Evolutionary conservation across 2,113 vertebrate species (phyloP).

Genomic region (Hippolais icterina): DNA sequence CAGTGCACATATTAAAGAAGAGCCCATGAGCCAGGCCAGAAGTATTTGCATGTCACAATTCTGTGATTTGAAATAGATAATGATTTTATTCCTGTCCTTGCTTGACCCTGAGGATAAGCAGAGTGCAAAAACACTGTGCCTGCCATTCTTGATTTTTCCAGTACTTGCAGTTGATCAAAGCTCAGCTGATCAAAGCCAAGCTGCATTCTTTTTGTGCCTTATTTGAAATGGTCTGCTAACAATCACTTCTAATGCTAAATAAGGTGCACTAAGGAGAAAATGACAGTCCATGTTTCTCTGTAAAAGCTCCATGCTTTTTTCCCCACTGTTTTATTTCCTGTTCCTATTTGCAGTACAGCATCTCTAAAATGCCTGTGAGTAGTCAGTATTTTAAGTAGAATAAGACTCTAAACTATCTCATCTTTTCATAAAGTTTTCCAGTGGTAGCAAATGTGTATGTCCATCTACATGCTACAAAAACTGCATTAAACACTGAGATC

Average conservation of each 20-base stretch:
- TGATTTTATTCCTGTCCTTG: neutral
- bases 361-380: neutral
- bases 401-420: neutral
- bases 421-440: neutral
- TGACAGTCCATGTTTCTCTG: neutral
- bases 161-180: constrained; percentile 12
- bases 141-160: neutral
- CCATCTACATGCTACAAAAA: neutral
- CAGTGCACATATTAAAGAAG: neutral
- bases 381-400: neutral
- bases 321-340: neutral
- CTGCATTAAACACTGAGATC: neutral
- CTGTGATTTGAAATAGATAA: neutral
- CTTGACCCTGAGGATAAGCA: neutral
- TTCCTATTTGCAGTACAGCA: neutral
- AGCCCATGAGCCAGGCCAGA: neutral
- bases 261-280: neutral
- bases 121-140: neutral
- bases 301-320: neutral
- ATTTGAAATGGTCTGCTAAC: neutral
- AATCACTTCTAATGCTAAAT: neutral
- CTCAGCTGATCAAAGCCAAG: constrained; percentile 27
- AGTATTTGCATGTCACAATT: neutral
- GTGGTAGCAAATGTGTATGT: neutral
- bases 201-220: neutral